These are phyloP conservation scores for Protonibea diacanthus DNA, from an alignment of 2,797 vertebrate species.

Conservation along the genomic window DNA sequence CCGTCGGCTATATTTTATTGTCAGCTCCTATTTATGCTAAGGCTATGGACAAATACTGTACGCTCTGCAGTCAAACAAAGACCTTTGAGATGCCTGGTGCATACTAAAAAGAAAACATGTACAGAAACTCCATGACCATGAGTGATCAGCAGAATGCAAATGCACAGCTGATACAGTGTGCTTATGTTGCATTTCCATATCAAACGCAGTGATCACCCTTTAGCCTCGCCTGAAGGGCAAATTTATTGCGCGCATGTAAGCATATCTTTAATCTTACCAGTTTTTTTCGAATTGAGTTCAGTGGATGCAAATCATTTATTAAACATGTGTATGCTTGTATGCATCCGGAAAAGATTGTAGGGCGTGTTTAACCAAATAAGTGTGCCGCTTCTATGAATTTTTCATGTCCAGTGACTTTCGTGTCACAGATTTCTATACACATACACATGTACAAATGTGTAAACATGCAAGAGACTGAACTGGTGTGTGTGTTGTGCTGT, in stretches of 20 bases:
- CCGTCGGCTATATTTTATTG: constrained; percentile 56
- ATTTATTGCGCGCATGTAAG: constrained; percentile 5
- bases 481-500: neutral
- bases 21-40: constrained; percentile 56
- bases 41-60: constrained; percentile 41
- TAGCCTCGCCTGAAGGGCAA: constrained; percentile 44
- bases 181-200: constrained; percentile 64
- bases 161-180: constrained; percentile 23
- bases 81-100: constrained; percentile 38
- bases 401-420: neutral
- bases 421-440: constrained; percentile 14
- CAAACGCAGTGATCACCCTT: constrained; percentile 63
- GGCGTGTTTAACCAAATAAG: neutral
- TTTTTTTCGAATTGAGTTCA: constrained; percentile 15
- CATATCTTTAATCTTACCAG: constrained; percentile 7
- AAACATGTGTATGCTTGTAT: neutral
- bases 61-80: constrained; percentile 61
- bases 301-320: constrained; percentile 16
- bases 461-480: constrained; percentile 21
- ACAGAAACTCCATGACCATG: constrained; percentile 50
- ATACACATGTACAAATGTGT: constrained; percentile 10
- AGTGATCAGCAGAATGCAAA: constrained; percentile 75
- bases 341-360: no score
- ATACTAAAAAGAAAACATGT: constrained; percentile 45
- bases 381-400: constrained; percentile 13